A percentile compares a stretch with the other conserved stretches of the same genome.
These are phyloP conservation scores for Sebastiscus albofasciatus DNA, from an alignment of 2,797 vertebrate species.

Conservation along the genomic window DNA sequence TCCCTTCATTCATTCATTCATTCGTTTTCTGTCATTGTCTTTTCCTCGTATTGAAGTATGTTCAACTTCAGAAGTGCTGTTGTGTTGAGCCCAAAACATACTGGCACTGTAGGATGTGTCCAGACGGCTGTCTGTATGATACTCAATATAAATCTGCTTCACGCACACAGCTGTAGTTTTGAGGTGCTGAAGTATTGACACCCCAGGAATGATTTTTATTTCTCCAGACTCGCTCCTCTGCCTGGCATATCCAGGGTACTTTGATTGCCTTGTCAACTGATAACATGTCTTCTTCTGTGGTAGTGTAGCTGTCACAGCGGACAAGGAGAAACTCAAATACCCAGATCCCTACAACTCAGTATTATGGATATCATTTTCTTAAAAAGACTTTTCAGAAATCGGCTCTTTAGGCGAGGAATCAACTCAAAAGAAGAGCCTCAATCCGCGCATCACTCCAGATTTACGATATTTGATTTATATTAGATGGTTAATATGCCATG, in stretches of 20 bases:
- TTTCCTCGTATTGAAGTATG: not conserved
- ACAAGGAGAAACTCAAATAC: constrained; percentile 9
- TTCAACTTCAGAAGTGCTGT: not conserved
- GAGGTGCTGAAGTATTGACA: not conserved
- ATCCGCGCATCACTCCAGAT: not conserved
- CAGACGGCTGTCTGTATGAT: not conserved
- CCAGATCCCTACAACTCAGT: not conserved
- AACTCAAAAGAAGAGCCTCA: not conserved
- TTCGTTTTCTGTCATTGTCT: not conserved
- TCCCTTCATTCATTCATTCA: not conserved
- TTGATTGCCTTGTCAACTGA: constrained; percentile 14
- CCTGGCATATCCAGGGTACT: constrained; percentile 7
- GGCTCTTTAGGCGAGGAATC: not conserved
- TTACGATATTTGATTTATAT: not conserved
- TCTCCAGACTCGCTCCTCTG: not conserved
- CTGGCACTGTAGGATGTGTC: not conserved
- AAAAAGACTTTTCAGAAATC: not conserved
- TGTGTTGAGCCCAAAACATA: constrained; percentile 42
- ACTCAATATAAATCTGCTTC: not conserved
- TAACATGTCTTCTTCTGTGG: not conserved
- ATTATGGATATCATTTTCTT: not conserved
- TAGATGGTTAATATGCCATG: not conserved
- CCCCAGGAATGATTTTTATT: not conserved
- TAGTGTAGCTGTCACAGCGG: not conserved
- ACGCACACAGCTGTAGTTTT: not conserved